Evolutionary conservation across 64 coral and sea anemone genomes (phyloP).

Genomic region (Montipora cactus): DNA sequence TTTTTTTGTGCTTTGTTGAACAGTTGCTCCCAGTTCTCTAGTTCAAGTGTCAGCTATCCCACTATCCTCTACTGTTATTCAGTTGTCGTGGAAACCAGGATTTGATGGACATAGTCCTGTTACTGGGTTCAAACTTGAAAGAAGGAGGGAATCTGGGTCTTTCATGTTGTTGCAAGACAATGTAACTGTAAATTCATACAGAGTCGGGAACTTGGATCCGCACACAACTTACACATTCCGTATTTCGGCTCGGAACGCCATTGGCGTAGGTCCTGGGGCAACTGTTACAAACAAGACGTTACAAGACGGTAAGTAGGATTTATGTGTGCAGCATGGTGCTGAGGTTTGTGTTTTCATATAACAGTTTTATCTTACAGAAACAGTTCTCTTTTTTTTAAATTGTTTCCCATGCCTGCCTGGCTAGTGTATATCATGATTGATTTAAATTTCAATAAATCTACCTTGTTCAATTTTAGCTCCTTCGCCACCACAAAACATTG

Average conservation of each 20-base stretch:
- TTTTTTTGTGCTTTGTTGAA: neutral
- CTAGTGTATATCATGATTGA: neutral
- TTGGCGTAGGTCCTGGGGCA: conserved; percentile 68
- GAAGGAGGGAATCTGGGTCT: neutral
- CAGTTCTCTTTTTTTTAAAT: no score
- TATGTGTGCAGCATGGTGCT: neutral
- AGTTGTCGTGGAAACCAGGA: conserved; percentile 86
- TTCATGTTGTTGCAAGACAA: conserved; percentile 14
- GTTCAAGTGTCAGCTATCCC: conserved; percentile 44
- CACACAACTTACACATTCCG: conserved; percentile 73
- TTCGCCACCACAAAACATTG: conserved; percentile 49
- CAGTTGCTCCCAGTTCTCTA: conserved; percentile 79
- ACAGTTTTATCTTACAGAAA: no score
- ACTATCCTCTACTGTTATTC: conserved; percentile 66
- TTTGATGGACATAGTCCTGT: conserved; percentile 87
- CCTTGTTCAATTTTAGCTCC: conserved; percentile 66
- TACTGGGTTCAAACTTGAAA: conserved; percentile 69
- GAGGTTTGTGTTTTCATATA: neutral
- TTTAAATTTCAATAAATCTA: neutral
- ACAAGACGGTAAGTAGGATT: conserved; percentile 79
- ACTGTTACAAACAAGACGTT: conserved; percentile 52
- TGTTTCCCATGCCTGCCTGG: no score
- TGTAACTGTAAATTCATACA: conserved; percentile 41
- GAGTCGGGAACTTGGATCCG: conserved; percentile 47
- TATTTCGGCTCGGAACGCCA: conserved; percentile 64